Evolutionary conservation across 2,113 vertebrate species (phyloP).

Genomic region (Oreochromis aureus): DNA sequence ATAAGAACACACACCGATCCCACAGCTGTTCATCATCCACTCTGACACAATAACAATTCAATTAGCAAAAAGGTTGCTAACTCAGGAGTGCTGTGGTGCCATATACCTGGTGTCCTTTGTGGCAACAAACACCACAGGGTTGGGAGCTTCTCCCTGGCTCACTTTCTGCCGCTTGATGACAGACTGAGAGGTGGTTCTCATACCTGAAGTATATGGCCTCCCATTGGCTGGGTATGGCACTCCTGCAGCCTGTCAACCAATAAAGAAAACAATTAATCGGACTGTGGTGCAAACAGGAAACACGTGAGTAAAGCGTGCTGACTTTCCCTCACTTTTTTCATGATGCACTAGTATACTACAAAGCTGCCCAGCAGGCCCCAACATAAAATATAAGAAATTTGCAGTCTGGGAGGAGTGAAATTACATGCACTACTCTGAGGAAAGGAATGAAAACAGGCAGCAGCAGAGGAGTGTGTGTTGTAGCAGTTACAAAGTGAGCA

Average conservation of each 20-base stretch:
- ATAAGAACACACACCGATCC: background rate
- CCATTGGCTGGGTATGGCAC: constrained; percentile 85
- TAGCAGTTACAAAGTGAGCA: background rate
- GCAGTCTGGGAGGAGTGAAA: background rate
- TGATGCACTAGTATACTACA: background rate
- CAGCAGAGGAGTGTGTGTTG: accelerated
- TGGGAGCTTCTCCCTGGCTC: constrained; percentile 88
- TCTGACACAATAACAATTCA: background rate
- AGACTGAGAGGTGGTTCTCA: constrained; percentile 84
- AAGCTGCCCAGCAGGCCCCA: background rate
- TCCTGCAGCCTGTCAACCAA: constrained; percentile 55
- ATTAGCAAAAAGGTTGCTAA: background rate
- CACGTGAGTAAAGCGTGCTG: background rate
- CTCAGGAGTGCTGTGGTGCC: background rate
- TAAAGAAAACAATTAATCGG: background rate
- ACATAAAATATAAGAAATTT: background rate
- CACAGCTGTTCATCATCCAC: background rate
- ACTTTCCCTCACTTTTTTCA: background rate
- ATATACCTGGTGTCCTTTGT: constrained; percentile 89
- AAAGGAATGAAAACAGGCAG: background rate
- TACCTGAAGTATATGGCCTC: constrained; percentile 82
- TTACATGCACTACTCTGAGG: background rate
- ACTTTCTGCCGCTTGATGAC: constrained; percentile 89
- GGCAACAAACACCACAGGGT: constrained; percentile 92
- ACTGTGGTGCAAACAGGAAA: background rate